Evolutionary conservation across 2,888 invertebrate species (phyloP).

Genomic region (Athalia circularis): DNA sequence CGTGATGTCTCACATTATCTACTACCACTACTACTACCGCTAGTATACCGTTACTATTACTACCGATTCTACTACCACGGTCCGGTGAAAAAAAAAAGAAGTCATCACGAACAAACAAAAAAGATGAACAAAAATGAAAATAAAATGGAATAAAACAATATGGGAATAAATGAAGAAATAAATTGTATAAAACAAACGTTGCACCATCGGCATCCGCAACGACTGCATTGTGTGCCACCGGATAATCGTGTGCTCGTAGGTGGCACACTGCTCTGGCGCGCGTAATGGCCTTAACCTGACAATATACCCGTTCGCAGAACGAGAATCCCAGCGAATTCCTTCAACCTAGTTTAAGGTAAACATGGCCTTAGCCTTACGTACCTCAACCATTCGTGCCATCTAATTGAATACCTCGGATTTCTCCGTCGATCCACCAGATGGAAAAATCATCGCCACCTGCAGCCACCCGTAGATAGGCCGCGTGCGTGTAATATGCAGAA

Average conservation of each 20-base stretch:
- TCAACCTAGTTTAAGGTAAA: conserved; percentile 42
- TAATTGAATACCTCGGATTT: conserved; percentile 36
- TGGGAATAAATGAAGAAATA: no score
- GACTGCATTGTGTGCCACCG: neutral
- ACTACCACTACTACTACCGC: neutral
- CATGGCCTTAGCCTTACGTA: conserved; percentile 35
- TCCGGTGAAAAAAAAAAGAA: neutral
- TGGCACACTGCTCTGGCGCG: conserved; percentile 6
- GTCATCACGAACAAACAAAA: neutral
- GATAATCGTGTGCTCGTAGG: conserved; percentile 30
- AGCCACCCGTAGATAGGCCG: no score
- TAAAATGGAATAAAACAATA: no score
- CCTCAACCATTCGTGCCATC: conserved; percentile 6
- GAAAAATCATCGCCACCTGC: conserved; percentile 1
- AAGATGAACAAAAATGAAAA: no score
- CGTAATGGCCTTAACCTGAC: conserved; percentile 39
- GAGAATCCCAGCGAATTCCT: conserved; percentile 40
- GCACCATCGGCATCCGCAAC: neutral
- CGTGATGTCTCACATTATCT: neutral
- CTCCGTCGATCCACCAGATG: neutral
- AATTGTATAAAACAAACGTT: no score
- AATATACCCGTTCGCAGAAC: conserved; percentile 2
- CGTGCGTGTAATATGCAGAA: no score
- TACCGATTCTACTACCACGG: neutral
- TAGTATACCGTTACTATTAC: conserved; percentile 21